These are phyloP conservation scores for Tigriopus japonicus DNA, from an alignment of 1,140 invertebrate species.

Conservation along the genomic window DNA sequence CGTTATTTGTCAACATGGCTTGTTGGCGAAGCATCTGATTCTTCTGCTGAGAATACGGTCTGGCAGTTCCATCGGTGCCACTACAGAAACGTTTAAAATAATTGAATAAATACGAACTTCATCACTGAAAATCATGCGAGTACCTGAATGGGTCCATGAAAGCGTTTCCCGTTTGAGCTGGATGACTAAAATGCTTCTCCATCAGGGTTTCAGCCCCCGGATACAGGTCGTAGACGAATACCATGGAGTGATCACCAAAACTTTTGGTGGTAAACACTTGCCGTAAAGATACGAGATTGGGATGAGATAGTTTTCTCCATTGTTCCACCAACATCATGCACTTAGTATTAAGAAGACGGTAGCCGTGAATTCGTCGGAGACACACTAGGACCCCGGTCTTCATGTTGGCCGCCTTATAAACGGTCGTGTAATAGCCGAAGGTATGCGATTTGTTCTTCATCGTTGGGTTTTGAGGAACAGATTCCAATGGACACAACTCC, in stretches of 20 bases:
- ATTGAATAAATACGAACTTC: background rate
- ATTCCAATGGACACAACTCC: conserved; percentile 65
- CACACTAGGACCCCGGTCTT: conserved; percentile 70
- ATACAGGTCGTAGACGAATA: conserved; percentile 92
- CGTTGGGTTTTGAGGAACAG: conserved; percentile 23
- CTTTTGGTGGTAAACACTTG: conserved; percentile 89
- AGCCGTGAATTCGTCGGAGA: conserved; percentile 69
- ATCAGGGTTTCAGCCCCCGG: conserved; percentile 70
- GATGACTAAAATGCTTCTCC: conserved; percentile 54
- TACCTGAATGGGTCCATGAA: background rate
- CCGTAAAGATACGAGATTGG: conserved; percentile 72
- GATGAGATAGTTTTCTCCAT: conserved; percentile 83
- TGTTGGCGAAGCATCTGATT: background rate
- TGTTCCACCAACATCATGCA: conserved; percentile 64
- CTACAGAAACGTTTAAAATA: background rate
- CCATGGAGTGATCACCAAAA: conserved; percentile 76
- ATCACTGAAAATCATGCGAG: background rate
- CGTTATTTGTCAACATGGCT: conserved; percentile 18
- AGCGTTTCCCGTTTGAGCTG: background rate
- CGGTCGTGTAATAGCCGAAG: conserved; percentile 57
- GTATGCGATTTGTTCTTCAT: conserved; percentile 35
- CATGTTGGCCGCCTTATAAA: conserved; percentile 73
- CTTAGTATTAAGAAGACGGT: conserved; percentile 58
- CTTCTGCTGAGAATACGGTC: conserved; percentile 7
- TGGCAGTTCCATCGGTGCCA: background rate